phyloP scores from a whole-genome alignment of 2,888 invertebrate genomes.

The Ptychoptera contaminata region DNA sequence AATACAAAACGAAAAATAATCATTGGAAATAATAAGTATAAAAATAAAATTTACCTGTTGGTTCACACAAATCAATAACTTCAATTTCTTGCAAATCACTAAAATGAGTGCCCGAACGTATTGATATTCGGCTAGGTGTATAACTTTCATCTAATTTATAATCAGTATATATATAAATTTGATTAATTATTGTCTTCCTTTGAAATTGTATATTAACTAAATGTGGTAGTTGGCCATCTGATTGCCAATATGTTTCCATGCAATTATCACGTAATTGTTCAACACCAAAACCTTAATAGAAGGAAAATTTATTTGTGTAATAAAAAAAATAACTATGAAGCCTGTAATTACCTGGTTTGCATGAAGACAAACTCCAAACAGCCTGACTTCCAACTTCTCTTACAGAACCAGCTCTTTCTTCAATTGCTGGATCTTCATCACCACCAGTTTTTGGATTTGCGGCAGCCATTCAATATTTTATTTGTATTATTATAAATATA shows the following conservation, averaged over 20 bases:
- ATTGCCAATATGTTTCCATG: conserved; percentile 98
- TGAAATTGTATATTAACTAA: conserved; percentile 94
- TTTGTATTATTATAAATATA: background rate
- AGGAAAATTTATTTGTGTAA: background rate
- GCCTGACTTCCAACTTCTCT: conserved; percentile 84
- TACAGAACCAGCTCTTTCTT: conserved; percentile 33
- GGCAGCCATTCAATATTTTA: conserved; percentile 9
- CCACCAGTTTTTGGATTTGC: conserved; percentile 12
- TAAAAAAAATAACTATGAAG: background rate
- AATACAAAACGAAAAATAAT: conserved; percentile 7
- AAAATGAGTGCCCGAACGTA: conserved; percentile 87
- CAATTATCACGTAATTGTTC: conserved; percentile 91
- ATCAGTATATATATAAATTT: conserved; percentile 94
- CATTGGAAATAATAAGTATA: conserved; percentile 1
- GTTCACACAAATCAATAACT: conserved; percentile 84
- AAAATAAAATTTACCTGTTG: conserved; percentile 41
- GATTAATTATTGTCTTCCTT: conserved; percentile 84
- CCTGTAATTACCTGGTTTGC: conserved; percentile 67
- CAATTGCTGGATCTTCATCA: conserved; percentile 26
- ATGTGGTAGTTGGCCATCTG: conserved; percentile 96
- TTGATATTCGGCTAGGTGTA: conserved; percentile 88
- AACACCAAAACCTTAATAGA: conserved; percentile 75
- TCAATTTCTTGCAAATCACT: conserved; percentile 94
- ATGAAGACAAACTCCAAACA: conserved; percentile 96
- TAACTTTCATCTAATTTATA: conserved; percentile 98